Evolutionary conservation across 2,113 vertebrate species (phyloP).

Genomic region (Ageneiosus marmoratus): DNA sequence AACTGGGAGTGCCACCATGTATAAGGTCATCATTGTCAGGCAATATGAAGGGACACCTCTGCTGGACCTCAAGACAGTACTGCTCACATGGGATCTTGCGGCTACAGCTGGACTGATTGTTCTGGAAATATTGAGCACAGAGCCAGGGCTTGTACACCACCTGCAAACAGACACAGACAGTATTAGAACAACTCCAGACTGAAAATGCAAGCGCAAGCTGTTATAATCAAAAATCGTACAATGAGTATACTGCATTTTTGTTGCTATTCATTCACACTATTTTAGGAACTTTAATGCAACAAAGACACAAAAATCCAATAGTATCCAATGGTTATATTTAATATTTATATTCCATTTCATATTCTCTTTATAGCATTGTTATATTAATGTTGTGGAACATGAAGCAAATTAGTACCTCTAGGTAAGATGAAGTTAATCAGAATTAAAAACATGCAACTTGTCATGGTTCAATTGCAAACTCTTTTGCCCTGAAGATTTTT

Average conservation of each 20-base stretch:
- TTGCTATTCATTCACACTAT: neutral
- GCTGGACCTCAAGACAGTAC: conserved; percentile 98
- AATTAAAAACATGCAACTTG: no score
- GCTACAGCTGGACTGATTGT: conserved; percentile 94
- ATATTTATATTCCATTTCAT: no score
- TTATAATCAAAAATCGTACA: neutral
- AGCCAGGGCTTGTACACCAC: conserved; percentile 99
- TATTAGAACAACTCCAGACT: neutral
- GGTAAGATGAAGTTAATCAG: no score
- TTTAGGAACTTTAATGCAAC: neutral
- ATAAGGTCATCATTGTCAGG: conserved; percentile 98
- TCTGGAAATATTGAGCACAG: conserved; percentile 98
- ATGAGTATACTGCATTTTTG: neutral
- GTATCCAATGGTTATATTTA: no score
- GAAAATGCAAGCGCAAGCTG: no score
- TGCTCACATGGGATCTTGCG: conserved; percentile 96
- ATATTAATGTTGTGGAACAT: no score
- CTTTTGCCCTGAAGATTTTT: neutral
- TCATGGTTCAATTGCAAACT: neutral
- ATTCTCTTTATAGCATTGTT: no score
- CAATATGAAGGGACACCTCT: conserved; percentile 96
- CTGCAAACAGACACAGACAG: conserved; percentile 65
- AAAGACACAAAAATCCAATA: no score
- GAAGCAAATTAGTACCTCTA: no score
- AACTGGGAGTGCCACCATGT: conserved; percentile 97